Percentiles rank a stretch among this genome's conserved stretches.
These are phyloP conservation scores for Dasypus novemcinctus DNA, from an alignment of 2,113 vertebrate species.

Conservation along the genomic window DNA sequence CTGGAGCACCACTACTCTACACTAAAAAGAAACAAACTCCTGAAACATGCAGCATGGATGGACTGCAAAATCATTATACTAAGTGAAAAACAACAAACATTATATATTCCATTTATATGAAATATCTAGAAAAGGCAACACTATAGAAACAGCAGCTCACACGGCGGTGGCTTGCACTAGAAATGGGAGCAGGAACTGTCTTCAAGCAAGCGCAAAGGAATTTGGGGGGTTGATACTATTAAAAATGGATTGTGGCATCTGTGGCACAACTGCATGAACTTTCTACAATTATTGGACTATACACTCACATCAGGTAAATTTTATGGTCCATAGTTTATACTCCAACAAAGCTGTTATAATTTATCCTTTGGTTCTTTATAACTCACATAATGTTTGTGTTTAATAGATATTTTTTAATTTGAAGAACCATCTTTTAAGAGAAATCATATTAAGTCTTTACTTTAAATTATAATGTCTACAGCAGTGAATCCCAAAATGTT, in stretches of 20 bases:
- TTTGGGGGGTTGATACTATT: not conserved
- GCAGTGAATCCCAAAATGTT: not conserved
- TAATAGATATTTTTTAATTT: not conserved
- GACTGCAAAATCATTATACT: not conserved
- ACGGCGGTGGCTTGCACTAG: not conserved
- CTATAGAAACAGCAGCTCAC: not conserved
- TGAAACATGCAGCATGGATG: not conserved
- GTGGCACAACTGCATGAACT: not conserved
- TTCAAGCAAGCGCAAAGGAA: not conserved
- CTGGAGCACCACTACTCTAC: not conserved
- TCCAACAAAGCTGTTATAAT: not conserved
- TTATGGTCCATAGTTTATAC: not conserved
- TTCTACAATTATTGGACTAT: not conserved
- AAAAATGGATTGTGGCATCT: not conserved
- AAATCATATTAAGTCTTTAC: slow-evolving; percentile 25
- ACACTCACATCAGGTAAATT: not conserved
- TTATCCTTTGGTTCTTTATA: not conserved
- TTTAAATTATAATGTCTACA: slow-evolving; percentile 4
- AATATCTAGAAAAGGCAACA: not conserved
- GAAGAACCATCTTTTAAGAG: not conserved
- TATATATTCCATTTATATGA: not conserved
- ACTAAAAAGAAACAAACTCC: not conserved
- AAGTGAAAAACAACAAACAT: not conserved
- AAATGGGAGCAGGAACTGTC: not conserved
- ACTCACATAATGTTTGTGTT: not conserved